Evolutionary conservation across 2,888 invertebrate species (phyloP).

Genomic region (Pristionchus japonicus): DNA sequence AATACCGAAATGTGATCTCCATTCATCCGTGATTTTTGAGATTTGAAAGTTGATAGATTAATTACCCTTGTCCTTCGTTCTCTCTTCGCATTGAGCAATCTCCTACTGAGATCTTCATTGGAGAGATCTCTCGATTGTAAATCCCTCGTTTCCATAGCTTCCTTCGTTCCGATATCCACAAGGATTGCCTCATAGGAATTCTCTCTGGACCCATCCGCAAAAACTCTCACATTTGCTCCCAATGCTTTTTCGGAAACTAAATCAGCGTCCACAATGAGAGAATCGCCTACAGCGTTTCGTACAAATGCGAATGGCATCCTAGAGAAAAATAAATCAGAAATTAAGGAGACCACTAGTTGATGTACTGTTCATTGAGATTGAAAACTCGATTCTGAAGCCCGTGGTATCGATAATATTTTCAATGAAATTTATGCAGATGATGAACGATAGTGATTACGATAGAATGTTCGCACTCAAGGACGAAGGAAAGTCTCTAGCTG

Average conservation of each 20-base stretch:
- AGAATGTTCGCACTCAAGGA: not conserved
- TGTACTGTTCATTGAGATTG: not conserved
- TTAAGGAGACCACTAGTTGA: not conserved
- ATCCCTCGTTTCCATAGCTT: not conserved
- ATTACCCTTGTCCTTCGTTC: too few species aligned
- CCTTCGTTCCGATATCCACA: not conserved
- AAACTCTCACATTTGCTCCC: not conserved
- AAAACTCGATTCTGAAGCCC: not conserved
- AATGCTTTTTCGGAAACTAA: not conserved
- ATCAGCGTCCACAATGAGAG: not conserved
- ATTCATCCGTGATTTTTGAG: too few species aligned
- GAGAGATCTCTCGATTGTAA: not conserved
- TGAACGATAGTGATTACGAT: not conserved
- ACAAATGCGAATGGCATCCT: not conserved
- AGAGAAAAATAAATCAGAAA: not conserved
- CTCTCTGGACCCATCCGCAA: not conserved
- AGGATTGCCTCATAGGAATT: not conserved
- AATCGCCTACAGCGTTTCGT: not conserved
- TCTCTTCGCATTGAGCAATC: too few species aligned
- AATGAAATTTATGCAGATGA: not conserved
- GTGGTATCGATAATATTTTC: not conserved
- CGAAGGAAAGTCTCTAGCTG: not conserved
- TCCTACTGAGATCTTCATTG: not conserved
- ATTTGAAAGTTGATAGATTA: too few species aligned
- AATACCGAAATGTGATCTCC: not conserved